Evolutionary conservation across 2,888 invertebrate genomes (phyloP).

Genomic region (Agrotis segetum): DNA sequence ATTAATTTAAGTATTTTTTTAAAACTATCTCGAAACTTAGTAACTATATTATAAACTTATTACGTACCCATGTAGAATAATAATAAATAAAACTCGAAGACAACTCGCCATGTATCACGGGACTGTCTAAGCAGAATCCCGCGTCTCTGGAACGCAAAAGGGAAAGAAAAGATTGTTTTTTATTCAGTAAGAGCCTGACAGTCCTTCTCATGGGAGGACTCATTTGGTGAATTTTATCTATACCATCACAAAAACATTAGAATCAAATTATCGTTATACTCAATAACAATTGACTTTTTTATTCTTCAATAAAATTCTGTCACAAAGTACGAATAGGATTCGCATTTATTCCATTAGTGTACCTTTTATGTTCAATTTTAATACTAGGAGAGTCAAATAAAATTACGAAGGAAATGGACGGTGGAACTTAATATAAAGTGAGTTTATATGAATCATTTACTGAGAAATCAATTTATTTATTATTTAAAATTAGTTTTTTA

Average conservation of each 20-base stretch:
- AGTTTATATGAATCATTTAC: background rate
- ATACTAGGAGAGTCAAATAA: conserved; percentile 38
- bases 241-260: conserved; percentile 7
- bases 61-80: too few relatives aligned
- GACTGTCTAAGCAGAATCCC: too few relatives aligned
- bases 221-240: too few relatives aligned
- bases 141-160: too few relatives aligned
- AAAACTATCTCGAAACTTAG: background rate
- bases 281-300: conserved; percentile 26
- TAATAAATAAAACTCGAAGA: background rate
- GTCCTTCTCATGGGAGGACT: too few relatives aligned
- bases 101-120: too few relatives aligned
- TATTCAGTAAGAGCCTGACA: too few relatives aligned
- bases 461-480: too few relatives aligned
- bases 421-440: background rate
- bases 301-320: conserved; percentile 45
- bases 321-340: conserved; percentile 36
- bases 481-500: too few relatives aligned
- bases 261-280: background rate
- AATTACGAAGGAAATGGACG: conserved; percentile 40
- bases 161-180: too few relatives aligned
- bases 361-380: conserved; percentile 53
- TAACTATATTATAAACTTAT: background rate
- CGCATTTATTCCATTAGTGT: conserved; percentile 49
- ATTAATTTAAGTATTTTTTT: too few relatives aligned